A percentile compares a stretch with the other conserved stretches of the same genome.
phyloP scores from a whole-genome alignment of 2,113 vertebrate species.

The Bufo bufo region DNA sequence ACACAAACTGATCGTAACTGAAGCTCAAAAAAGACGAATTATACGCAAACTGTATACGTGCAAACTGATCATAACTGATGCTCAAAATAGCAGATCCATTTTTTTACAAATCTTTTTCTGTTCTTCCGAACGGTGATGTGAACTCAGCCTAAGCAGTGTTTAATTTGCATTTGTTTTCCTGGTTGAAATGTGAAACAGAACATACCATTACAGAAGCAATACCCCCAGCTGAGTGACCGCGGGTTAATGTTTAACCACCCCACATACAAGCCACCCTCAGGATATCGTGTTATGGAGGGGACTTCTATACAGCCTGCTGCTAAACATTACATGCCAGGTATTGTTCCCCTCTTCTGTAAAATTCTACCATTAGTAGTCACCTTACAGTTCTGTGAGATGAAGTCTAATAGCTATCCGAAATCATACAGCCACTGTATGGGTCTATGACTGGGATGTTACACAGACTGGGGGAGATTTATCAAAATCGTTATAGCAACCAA shows the following conservation, averaged over 20 bases:
- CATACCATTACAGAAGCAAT: constrained; percentile 46
- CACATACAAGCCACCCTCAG: neutral
- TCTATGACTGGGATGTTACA: no score
- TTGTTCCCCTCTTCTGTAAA: neutral
- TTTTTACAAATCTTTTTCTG: no score
- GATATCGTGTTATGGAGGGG: neutral
- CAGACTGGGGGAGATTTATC: no score
- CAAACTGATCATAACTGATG: no score
- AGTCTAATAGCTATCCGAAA: no score
- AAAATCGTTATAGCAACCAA: no score
- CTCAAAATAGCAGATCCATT: no score
- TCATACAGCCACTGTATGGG: no score
- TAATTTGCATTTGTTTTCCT: neutral
- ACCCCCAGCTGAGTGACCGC: constrained; percentile 54
- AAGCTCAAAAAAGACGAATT: no score
- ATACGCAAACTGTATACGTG: no score
- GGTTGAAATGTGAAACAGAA: neutral
- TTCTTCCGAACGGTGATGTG: neutral
- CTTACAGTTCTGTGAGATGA: no score
- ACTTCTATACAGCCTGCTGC: neutral
- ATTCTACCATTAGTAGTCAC: neutral
- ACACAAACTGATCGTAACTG: no score
- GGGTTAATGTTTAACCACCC: constrained; percentile 61
- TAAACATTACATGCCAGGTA: neutral
- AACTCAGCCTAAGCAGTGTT: neutral